Evolutionary conservation across 2,888 invertebrate species (phyloP), one percentile per base, ranked within the genome.

Genomic region (Eilema sororculum): DNA sequence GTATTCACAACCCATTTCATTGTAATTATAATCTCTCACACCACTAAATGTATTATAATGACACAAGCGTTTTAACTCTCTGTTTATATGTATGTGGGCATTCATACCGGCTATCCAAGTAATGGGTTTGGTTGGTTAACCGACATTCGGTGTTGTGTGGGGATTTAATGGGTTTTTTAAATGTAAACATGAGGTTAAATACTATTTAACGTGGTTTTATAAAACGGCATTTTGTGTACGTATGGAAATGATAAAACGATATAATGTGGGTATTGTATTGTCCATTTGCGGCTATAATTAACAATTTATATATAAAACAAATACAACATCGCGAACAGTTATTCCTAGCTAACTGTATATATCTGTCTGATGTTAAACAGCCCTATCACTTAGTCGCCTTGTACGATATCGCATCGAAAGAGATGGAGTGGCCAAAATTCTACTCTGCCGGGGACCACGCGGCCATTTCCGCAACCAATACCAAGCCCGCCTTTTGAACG

Each of bases 1-100:
- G 41, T 25, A 63, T 46, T 28, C 8, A 28, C 28, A 12, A n/a
- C n/a, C 13, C 0, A 33, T 52, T 61, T 52, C 16, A 67, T 74
- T 67, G 22, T 72, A 78, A 80, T 78, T 71, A 77, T 81, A 69
- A 76, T 71, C 70, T 76, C 72, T 78, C 87, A 84, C 84, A 86
- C 76, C 63, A 73, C 76, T 88, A 88, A 88, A 86, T 82, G 87
- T 82, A 85, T 83, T 84, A 78, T 87, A 87, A 87, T 87, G 78
- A 84, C 79, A 73, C 64, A 61, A 63, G 65, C 79, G 72, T 79
- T 82, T 74, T 80, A 86, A 86, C 78, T 77, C 75, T 81, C 79
- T 79, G 82, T 83, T 81, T 82, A 74, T 83, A 76, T 79, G 66
- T 76, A 74, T 83, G 73, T 71, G 76, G 77, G 65, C 71, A 79